Percentiles rank a stretch among this genome's conserved stretches.
Conservation (phyloP, 1,140 invertebrate genomes). For the Achatina immaculata region DNA sequence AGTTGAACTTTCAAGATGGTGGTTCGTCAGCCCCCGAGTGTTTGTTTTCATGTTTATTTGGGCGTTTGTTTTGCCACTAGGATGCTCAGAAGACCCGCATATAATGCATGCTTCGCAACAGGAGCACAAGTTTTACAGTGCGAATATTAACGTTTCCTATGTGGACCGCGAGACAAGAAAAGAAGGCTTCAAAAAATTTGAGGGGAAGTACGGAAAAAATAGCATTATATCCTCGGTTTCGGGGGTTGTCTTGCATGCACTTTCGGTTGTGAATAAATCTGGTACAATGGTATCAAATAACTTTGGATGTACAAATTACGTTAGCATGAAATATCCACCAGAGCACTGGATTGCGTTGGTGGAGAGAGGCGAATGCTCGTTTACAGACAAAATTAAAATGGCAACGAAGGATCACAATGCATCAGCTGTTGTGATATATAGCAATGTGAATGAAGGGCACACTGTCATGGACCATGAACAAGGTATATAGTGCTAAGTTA, state of each 20-base stretch:
- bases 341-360: conserved; percentile 49
- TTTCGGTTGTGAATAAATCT: not conserved
- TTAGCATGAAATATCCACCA: conserved; percentile 31
- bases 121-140: not conserved
- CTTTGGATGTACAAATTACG: conserved; percentile 38
- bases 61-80: not conserved
- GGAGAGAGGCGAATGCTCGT: conserved; percentile 45
- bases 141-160: conserved; percentile 32
- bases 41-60: conserved; percentile 16
- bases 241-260: conserved; percentile 37
- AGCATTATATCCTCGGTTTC: conserved; percentile 28
- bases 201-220: conserved; percentile 38
- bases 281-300: conserved; percentile 31
- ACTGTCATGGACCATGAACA: conserved; percentile 40
- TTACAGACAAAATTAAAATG: conserved; percentile 45
- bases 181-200: conserved; percentile 2
- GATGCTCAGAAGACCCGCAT: not conserved
- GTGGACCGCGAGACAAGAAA: conserved; percentile 26
- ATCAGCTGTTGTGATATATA: conserved; percentile 46
- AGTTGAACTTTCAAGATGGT: conserved; percentile 32
- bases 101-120: not conserved
- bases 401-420: conserved; percentile 46
- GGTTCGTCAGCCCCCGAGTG: not conserved
- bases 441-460: conserved; percentile 20
- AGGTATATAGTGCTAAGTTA: too few species aligned